Base-by-base conservation (phyloP, 2,888 invertebrate genomes). In the Acheta domesticus region DNA sequence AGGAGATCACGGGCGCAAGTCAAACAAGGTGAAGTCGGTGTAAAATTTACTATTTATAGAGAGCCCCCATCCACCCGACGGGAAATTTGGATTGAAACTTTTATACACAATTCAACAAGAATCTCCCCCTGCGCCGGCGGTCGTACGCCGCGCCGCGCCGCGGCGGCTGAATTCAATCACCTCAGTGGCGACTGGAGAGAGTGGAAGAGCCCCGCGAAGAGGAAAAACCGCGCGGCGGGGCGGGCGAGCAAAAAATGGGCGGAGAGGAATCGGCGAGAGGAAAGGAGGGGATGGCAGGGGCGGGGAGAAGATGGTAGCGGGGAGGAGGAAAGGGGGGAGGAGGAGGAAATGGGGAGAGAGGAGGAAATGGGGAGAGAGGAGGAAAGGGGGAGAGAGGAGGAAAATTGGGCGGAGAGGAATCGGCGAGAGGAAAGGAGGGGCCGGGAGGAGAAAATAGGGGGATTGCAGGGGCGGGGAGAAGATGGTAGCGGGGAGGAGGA, bases 1-100 rank as follows among this genome's bases (percentile, higher is more conserved):
- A 62, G n/a, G 62, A n/a, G 62, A 62, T 62, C 62, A 62, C 62
- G 62, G 62, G 62, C n/a, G 62, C 62, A 62, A 62, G 62, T 62
- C 62, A 62, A 62, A 62, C 62, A 62, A 62, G 62, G 62, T 62
- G 62, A 62, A 62, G 62, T 62, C 62, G n/a, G 62, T 62, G 62
- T 62, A 62, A 62, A 62, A 62, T 62, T 62, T 62, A 62, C 62
- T 62, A 62, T 62, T 62, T 62, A 62, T 62, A 62, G 62, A 62
- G n/a, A 62, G n/a, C 62, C 36, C 62, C 62, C 62, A 62, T 62
- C 62, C 62, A 62, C 62, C n/a, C 62, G 12, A 62, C 62, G 62
- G 62, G 62, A 62, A 62, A 62, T 62, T 62, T 62, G 62, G 14
- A 62, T 62, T 62, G 62, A 62, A 62, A 62, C 62, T 62, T 62